Base-by-base conservation (phyloP, 1,140 invertebrate species). In the Papilio aristodemus region DNA sequence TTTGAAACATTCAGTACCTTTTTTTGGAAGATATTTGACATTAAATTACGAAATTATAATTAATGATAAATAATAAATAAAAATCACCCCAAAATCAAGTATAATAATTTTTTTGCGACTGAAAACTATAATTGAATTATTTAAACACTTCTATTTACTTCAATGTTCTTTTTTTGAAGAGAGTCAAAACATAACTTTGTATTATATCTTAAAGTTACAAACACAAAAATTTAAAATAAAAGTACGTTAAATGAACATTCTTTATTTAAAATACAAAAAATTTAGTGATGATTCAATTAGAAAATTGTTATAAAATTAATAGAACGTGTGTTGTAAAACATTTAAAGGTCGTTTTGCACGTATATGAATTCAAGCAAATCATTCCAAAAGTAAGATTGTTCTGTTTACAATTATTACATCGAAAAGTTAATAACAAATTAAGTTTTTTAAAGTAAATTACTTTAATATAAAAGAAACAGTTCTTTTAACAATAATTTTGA, bases 1-100 rank as follows among this genome's bases (percentile, higher is more conserved):
- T 10, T 64, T 54, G 8, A 36, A 66, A 66, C 63, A 50, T 66
- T 66, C 13, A 50, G 43, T 32, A 32, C 25, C 63, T 66, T 66
- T 62, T 54, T 54, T 25, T 32, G 6, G 22, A 54, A 54, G 5
- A 54, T 54, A 54, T 54, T 1, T 22, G 9, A 5, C 11, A 54
- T 25, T 11, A 54, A 22, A 54, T 4, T 4, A 22, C 22, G 13
- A 54, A 54, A 0, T 4, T 25, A 11, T 19, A 25, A 4, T 54
- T 25, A 22, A 54, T 13, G 2, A 25, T 22, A 25, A 22, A 4
- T 54, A 54, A 54, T 54, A 54, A 22, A 25, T 2, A 10, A 54
- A 54, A 22, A 2, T 22, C 19, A 25, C 19, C 13, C 19, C 19
- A 3, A 11, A 22, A 54, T 22, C 10, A 54, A 54, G 22, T 54